These are phyloP conservation scores for Leistus spinibarbis DNA, from an alignment of 2,888 invertebrate genomes.

Conservation along the genomic window DNA sequence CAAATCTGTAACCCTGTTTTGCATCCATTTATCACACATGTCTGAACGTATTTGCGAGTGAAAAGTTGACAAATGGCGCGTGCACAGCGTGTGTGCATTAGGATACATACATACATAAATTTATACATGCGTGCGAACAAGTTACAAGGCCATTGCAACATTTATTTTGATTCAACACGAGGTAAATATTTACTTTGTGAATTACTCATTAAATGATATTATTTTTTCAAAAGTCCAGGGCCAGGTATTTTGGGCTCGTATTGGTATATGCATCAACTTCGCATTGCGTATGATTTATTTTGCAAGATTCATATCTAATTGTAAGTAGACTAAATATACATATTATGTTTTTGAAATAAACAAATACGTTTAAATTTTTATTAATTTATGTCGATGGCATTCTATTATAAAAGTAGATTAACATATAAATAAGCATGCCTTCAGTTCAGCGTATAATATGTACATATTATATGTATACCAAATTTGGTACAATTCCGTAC, in stretches of 20 bases:
- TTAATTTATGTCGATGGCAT: too few relatives aligned
- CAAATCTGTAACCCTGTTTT: background rate
- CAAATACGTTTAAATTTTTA: too few relatives aligned
- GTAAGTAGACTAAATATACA: too few relatives aligned
- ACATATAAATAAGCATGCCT: too few relatives aligned
- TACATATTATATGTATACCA: too few relatives aligned
- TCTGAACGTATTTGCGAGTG: background rate
- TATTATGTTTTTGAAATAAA: too few relatives aligned
- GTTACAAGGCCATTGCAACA: background rate
- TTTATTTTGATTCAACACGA: background rate
- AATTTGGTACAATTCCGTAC: too few relatives aligned
- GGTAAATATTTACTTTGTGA: background rate
- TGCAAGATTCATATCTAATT: too few relatives aligned
- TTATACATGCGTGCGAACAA: background rate
- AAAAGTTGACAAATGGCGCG: background rate
- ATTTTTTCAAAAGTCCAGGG: background rate
- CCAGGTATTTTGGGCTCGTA: background rate
- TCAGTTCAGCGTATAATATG: too few relatives aligned
- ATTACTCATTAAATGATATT: background rate
- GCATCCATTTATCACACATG: background rate
- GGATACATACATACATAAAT: background rate
- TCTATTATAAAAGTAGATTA: too few relatives aligned
- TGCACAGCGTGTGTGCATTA: background rate
- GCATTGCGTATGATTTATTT: too few relatives aligned
- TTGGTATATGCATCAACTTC: background rate